Base-by-base conservation (phyloP, 2,113 vertebrate species). In the Potamarius usumacintae region DNA sequence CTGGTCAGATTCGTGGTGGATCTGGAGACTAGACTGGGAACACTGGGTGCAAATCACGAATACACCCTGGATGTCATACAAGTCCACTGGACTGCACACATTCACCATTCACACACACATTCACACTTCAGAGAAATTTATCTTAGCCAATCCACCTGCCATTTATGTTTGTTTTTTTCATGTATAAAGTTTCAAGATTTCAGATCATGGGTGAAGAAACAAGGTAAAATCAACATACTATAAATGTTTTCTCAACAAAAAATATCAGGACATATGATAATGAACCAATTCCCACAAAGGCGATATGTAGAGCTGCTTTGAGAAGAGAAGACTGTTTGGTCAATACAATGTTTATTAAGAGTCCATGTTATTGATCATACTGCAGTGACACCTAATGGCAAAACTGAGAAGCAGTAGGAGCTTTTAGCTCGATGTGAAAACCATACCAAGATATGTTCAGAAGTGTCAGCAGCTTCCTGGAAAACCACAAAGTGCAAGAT, bases 361-460 rank as follows among this genome's bases (percentile, higher is more conserved):
- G 50, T n/a, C 22, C 25, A 53, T 78, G 52, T 55, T 78, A 55
- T 55, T 55, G 52, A 7, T 55, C 25, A 55, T 27, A 22, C 10
- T 77, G 25, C 14, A 78, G 52, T 55, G 76, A 78, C 76, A 27
- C 52, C 76, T 78, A 78, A n/a, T 27, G 76, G 76, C 25, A 77
- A 53, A n/a, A 53, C 48, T 52, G 74, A 52, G 74, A 52, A 52
- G 25, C 42, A 76, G 8, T 5, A 53, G 1, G 20, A 78, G 50
- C 76, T 27, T 76, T 42, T 2, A 69, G 27, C 14, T 7, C 2
- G 2, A 20, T 11, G 20, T 25, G 20, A 50, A 25, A 52, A 25
- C 20, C 52, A 50, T 48, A 74, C 8, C 6, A 4, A 20, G 7
- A 22, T 20, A 8, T 20, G 42, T 25, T 25, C 48, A 27, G 34